Conservation (phyloP, 1,140 invertebrate genomes). For the Drosophila yakuba region DNA sequence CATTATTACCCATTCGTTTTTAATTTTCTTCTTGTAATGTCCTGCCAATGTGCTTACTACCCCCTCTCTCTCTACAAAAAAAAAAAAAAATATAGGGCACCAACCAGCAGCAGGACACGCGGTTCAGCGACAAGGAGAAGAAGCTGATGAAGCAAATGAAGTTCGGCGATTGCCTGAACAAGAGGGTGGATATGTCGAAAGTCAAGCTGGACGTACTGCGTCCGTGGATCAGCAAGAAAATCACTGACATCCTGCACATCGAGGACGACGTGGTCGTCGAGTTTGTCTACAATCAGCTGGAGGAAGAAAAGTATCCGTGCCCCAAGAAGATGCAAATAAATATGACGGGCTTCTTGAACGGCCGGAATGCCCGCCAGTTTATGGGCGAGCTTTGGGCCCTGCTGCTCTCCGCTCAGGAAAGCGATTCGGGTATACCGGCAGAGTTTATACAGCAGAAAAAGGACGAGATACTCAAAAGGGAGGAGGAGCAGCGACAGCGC, state of each 20-base stretch:
- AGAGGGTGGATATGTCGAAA: slow-evolving; percentile 99
- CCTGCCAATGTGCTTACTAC: slow-evolving; percentile 2
- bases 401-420: slow-evolving; percentile 97
- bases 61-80: neutral
- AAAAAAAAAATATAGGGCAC: slow-evolving; percentile 90
- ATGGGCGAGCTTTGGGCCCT: slow-evolving; percentile 99
- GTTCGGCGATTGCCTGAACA: slow-evolving; percentile 95
- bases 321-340: slow-evolving; percentile 99
- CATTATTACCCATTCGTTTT: neutral
- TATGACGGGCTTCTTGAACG: slow-evolving; percentile 99
- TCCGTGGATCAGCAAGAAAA: slow-evolving; percentile 99
- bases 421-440: slow-evolving; percentile 96
- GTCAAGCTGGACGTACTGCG: slow-evolving; percentile 99
- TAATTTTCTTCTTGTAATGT: neutral
- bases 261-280: slow-evolving; percentile 99
- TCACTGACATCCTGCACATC: slow-evolving; percentile 97
- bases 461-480: slow-evolving; percentile 96
- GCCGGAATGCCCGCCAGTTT: slow-evolving; percentile 98
- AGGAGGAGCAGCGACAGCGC: slow-evolving; percentile 85
- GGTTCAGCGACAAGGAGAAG: slow-evolving; percentile 99
- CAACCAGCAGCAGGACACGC: slow-evolving; percentile 98
- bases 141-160: slow-evolving; percentile 99
- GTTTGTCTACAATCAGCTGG: slow-evolving; percentile 99
- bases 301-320: slow-evolving; percentile 96
- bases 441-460: slow-evolving; percentile 97